Base-by-base conservation (phyloP, 2,797 vertebrate species). In the Fratercula arctica region DNA sequence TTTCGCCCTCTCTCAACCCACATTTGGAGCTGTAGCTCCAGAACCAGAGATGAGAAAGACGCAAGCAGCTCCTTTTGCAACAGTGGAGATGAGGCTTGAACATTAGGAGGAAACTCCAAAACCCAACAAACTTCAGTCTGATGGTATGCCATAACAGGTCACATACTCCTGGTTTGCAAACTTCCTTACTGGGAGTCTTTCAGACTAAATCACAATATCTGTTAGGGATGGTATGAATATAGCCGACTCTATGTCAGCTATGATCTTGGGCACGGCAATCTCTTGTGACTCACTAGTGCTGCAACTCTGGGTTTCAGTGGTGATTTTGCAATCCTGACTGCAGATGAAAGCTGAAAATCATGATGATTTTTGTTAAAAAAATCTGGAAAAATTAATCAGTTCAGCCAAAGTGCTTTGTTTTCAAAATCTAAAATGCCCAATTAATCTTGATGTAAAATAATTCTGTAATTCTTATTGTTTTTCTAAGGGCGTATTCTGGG, bases 361-460 rank as follows among this genome's bases (percentile, higher is more conserved):
- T 15, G 1, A 43, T 29, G 18, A 41, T 66, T 77, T 74, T 89
- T 29, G 4, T 13, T 43, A 11, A 64, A 61, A 84, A 82, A 46
- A 23, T 4, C 2, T 41, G 5, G 9, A 56, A 79, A 78, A 67
- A 35, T 2, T 0, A 57, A 78, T 45, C 73, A 0, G 1, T 90
- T 74, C 4, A 53, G 64, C n/a, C 17, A 10, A 74, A 86, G 4
- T 25, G 6, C 2, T 84, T 74, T 66, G 7, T 28, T 90, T 89
- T 59, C 37, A 56, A 79, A 77, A 68, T 60, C 3, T 51, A 50
- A 90, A 89, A 59, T 31, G 3, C 37, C 74, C 16, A 63, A 9
- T 88, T 46, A 79, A 63, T 50, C 48, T 26, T 51, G 10, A 54
- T 33, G 15, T 39, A 67, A 66, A 88, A 70, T 11, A 59, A 21